Evolutionary conservation across 2,113 vertebrate genomes (phyloP), one percentile per base, ranked within the genome.

Genomic region (Pongo pygmaeus): DNA sequence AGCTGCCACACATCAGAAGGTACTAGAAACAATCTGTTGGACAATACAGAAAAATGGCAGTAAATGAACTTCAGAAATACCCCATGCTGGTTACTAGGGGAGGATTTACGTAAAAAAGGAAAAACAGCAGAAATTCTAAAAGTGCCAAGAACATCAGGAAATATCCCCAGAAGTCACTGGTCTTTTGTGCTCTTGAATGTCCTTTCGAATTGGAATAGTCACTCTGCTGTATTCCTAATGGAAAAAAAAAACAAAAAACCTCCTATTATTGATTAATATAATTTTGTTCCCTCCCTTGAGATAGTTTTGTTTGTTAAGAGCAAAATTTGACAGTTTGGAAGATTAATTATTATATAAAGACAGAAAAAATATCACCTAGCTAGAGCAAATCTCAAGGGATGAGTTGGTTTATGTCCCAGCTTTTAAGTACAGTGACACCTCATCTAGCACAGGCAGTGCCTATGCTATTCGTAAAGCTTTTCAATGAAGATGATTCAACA

Each of bases 21-120:
- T 95, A 97, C 92, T 87, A 97, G 67, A 97, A 91, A 98, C 96
- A 98, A 87, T 85, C 78, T 94, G 98, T 97, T 95, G 97, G 85
- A 93, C 87, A 95, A 92, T 96, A 86, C 52, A 97, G 80, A 95
- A 97, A 96, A 97, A 97, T 97, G 84, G 93, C 84, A 91, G 59
- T 92, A 96, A 96, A 84, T 95, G 38, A 97, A 98, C 96, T 98
- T 96, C 57, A 95, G 87, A 95, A 46, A 80, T 70, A 96, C 78
- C 83, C 38, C 64, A 43, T 69, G 92, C 38, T 95, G 84, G 75
- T 97, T 95, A 97, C 61, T 8, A 40, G 96, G 70, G 43, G 38
- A 95, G 25, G 46, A 46, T 97, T 98, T 98, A 96, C 89, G 72
- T 94, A 91, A 72, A 79, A 95, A 94, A 88, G 8, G 30, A 72